Conservation (phyloP, 23 tunicate species). For the Halocynthia aurantium region DNA sequence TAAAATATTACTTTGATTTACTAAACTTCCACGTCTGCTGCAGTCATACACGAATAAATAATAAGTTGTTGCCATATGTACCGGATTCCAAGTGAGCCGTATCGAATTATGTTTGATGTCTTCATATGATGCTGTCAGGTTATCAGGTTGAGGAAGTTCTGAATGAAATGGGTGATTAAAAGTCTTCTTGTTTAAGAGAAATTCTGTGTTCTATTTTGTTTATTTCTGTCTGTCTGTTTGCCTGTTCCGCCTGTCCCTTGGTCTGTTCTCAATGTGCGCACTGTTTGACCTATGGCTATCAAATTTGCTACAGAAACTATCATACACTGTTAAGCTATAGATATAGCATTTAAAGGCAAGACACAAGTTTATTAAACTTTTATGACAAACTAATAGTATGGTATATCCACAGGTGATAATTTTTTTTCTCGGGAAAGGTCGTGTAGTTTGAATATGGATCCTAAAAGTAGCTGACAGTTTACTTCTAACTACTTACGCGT, state of each 20-base stretch:
- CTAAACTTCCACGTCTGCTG: slow-evolving; percentile 41
- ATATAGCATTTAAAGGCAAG: too few species aligned
- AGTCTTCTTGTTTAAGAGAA: neutral
- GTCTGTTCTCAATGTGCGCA: too few species aligned
- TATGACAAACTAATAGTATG: too few species aligned
- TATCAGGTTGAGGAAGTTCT: slow-evolving; percentile 62
- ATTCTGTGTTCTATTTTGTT: too few species aligned
- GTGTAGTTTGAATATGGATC: neutral
- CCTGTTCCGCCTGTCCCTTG: too few species aligned
- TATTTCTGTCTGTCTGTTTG: too few species aligned
- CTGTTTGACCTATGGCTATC: neutral
- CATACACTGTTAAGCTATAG: neutral
- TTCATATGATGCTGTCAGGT: slow-evolving; percentile 30
- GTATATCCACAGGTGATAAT: too few species aligned
- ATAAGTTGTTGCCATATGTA: slow-evolving; percentile 40
- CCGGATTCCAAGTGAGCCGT: slow-evolving; percentile 48
- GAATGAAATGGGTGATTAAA: neutral
- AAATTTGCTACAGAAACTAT: neutral
- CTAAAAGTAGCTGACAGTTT: neutral
- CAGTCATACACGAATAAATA: slow-evolving; percentile 72
- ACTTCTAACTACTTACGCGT: slow-evolving; percentile 41
- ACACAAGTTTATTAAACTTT: too few species aligned
- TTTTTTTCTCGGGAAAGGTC: neutral
- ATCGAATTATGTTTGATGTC: slow-evolving; percentile 44
- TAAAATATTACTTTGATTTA: slow-evolving; percentile 11